These are phyloP conservation scores for Dreissena polymorpha DNA, from an alignment of 1,140 invertebrate genomes.

Conservation along the genomic window DNA sequence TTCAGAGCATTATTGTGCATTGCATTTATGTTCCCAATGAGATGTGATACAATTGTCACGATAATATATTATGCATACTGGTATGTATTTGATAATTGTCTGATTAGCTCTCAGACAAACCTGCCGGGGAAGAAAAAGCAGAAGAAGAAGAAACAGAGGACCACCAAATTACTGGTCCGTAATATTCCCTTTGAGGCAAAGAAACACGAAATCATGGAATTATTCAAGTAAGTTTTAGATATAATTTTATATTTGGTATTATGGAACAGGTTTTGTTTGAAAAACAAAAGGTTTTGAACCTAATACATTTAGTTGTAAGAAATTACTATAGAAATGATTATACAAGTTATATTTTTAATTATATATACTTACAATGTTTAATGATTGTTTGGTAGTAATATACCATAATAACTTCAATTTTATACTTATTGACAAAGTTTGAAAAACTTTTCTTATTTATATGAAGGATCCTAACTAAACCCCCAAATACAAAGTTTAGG, in stretches of 20 bases:
- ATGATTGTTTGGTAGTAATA: too few relatives aligned
- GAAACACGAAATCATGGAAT: slow-evolving; percentile 91
- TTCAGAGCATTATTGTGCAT: not conserved
- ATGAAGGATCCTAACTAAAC: too few relatives aligned
- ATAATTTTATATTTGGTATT: not conserved
- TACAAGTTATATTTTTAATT: not conserved
- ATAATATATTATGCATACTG: too few relatives aligned
- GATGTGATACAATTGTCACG: too few relatives aligned
- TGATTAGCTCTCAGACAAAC: not conserved
- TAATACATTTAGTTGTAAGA: not conserved
- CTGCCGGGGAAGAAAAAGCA: slow-evolving; percentile 63
- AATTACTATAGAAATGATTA: not conserved
- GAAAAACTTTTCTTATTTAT: too few relatives aligned
- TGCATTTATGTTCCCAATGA: too few relatives aligned
- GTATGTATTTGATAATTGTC: too few relatives aligned
- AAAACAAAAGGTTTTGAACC: not conserved
- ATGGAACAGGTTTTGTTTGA: not conserved
- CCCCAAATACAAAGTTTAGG: too few relatives aligned
- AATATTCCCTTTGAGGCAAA: slow-evolving; percentile 99
- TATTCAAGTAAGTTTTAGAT: slow-evolving; percentile 89
- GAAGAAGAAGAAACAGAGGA: slow-evolving; percentile 84
- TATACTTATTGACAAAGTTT: too few relatives aligned
- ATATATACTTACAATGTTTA: too few relatives aligned
- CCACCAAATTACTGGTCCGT: slow-evolving; percentile 94
- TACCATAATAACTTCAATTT: not conserved